Percentiles rank a stretch among this genome's conserved stretches.
These are phyloP conservation scores for Cynopterus sphinx DNA, from an alignment of 2,797 vertebrate genomes.

Conservation along the genomic window DNA sequence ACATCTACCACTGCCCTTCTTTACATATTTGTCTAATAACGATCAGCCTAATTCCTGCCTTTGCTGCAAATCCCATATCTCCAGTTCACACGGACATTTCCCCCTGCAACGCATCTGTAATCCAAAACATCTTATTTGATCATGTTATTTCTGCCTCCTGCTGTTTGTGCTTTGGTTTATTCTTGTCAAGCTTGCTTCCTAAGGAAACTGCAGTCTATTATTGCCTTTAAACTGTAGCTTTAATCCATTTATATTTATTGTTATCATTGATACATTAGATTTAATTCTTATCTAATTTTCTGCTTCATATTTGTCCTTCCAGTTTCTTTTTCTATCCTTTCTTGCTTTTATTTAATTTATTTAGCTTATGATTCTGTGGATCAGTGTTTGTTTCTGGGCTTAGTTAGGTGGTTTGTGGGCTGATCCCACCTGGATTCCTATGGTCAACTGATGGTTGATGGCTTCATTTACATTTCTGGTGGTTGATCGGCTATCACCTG, in stretches of 20 bases:
- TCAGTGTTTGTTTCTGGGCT: constrained; percentile 12
- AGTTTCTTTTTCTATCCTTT: not conserved
- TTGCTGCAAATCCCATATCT: not conserved
- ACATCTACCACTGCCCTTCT: not conserved
- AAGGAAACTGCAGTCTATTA: not conserved
- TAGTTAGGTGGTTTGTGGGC: not conserved
- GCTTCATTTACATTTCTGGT: not conserved
- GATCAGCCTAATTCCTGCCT: not conserved
- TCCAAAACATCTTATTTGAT: not conserved
- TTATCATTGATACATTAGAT: not conserved
- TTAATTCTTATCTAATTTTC: not conserved
- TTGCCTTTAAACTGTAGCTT: not conserved
- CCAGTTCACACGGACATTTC: not conserved
- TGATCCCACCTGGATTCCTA: not conserved
- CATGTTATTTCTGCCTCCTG: not conserved
- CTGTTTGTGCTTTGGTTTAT: not conserved
- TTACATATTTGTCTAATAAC: not conserved
- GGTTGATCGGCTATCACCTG: not conserved
- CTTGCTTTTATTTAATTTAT: not conserved
- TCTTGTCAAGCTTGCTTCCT: not conserved
- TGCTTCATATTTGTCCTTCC: not conserved
- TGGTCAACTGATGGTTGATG: not conserved
- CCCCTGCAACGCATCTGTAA: not conserved
- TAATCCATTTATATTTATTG: not conserved
- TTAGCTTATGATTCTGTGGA: not conserved